Evolutionary conservation across 2,113 vertebrate genomes (phyloP).

Genomic region (Isurus oxyrinchus): DNA sequence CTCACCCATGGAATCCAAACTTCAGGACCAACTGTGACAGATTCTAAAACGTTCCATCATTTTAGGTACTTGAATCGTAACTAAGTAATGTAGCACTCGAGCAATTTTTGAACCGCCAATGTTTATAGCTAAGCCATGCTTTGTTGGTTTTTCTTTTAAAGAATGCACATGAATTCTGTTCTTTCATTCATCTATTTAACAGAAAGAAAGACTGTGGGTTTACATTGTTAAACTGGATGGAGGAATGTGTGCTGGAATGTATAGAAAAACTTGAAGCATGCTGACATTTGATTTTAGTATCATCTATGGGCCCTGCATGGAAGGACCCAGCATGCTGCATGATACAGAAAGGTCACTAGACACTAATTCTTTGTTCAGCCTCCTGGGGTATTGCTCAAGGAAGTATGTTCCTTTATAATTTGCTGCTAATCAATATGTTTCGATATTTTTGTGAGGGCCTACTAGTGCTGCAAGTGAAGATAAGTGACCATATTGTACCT

Average conservation of each 20-base stretch:
- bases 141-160: background rate
- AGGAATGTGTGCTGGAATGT: slow-evolving; percentile 34
- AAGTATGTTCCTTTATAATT: slow-evolving; percentile 22
- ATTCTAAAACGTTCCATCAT: background rate
- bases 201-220: slow-evolving; percentile 20
- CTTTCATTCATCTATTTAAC: slow-evolving; percentile 19
- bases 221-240: background rate
- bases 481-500: background rate
- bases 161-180: slow-evolving; percentile 12
- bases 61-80: background rate
- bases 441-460: background rate
- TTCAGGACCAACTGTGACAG: background rate
- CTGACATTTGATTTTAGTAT: slow-evolving; percentile 37
- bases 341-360: slow-evolving; percentile 30
- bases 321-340: slow-evolving; percentile 22
- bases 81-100: background rate
- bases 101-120: background rate
- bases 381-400: background rate
- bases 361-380: slow-evolving; percentile 25
- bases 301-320: background rate
- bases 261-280: slow-evolving; percentile 30
- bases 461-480: background rate
- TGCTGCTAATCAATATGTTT: slow-evolving; percentile 25
- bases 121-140: background rate
- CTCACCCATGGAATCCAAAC: background rate